Base-by-base conservation (phyloP, 2,888 invertebrate species). In the Drosophila multiciliata region DNA sequence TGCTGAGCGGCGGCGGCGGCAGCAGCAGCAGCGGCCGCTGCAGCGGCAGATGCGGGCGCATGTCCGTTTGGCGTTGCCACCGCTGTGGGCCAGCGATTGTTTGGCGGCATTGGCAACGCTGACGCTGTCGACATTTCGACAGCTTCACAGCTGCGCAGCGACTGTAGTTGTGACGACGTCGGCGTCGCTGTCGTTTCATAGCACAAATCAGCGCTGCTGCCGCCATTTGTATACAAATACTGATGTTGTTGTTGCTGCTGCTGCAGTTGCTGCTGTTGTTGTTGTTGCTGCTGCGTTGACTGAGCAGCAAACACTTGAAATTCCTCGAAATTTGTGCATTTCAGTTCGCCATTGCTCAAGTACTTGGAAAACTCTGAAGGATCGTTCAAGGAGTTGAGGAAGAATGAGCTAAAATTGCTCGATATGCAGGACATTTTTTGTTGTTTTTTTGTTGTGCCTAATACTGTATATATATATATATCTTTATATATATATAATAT, bases 281-380 rank as follows among this genome's bases (percentile, higher is more conserved):
- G 77, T 17, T 66, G 67, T 7, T 75, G 74, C 12, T 74, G 75
- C 48, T 75, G 73, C 57, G 77, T 63, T 71, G 80, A 83, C 62
- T 81, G 73, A 64, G 70, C 91, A 66, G 65, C 92, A 83, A 91
- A 92, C 59, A 90, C 90, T 84, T 91, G 92, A 87, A 92, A 92
- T 82, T 93, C 93, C 69, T 93, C 93, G 79, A 93, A 90, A 66
- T 92, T 89, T 69, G 92, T 91, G 79, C 91, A 91, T 83, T 93
- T 92, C 66, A 92, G 89, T 77, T 93, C 93, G 75, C 93, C 93
- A 89, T 93, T 93, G 77, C 93, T 92, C 75, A 93, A 88, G 88
- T 93, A 93, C 81, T 93, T 93, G 70, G 93, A 92, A 87, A 93
- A 92, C 87, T 93, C 93, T 82, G 93, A 93, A 78, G 93, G 92